Evolutionary conservation across 2,888 invertebrate genomes (phyloP).

Genomic region (Sussaba pulchella): DNA sequence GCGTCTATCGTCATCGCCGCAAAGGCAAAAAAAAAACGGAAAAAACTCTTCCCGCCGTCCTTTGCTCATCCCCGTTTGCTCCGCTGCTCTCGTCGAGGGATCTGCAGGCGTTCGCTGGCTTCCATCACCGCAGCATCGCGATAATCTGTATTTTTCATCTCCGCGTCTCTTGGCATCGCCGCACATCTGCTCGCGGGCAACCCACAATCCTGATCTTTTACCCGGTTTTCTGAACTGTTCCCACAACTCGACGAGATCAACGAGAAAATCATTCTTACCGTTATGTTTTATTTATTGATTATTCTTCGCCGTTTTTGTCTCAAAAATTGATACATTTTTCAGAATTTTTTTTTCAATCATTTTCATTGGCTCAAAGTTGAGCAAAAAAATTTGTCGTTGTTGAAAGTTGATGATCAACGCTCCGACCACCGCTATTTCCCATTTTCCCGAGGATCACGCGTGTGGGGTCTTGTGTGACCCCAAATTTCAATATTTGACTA

Average conservation of each 20-base stretch:
- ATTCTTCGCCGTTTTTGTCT: too few relatives aligned
- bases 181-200: conserved; percentile 58
- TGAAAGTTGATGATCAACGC: too few relatives aligned
- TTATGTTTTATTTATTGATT: too few relatives aligned
- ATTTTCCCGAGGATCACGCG: too few relatives aligned
- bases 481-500: too few relatives aligned
- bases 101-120: conserved; percentile 23
- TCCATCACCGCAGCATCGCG: conserved; percentile 26
- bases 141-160: conserved; percentile 60
- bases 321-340: too few relatives aligned
- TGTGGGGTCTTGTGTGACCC: too few relatives aligned
- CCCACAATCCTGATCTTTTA: conserved; percentile 48
- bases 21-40: not conserved
- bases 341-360: too few relatives aligned
- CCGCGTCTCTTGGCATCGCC: conserved; percentile 52
- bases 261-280: not conserved
- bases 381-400: too few relatives aligned
- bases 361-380: too few relatives aligned
- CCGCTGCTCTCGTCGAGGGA: conserved; percentile 27
- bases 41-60: conserved; percentile 52
- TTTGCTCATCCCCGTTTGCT: conserved; percentile 35
- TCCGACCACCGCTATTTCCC: too few relatives aligned
- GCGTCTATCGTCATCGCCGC: not conserved
- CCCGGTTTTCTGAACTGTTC: conserved; percentile 43
- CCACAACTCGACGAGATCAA: not conserved